These are phyloP conservation scores for Cryptus viduatorius DNA, from an alignment of 2,888 invertebrate species.

Conservation along the genomic window DNA sequence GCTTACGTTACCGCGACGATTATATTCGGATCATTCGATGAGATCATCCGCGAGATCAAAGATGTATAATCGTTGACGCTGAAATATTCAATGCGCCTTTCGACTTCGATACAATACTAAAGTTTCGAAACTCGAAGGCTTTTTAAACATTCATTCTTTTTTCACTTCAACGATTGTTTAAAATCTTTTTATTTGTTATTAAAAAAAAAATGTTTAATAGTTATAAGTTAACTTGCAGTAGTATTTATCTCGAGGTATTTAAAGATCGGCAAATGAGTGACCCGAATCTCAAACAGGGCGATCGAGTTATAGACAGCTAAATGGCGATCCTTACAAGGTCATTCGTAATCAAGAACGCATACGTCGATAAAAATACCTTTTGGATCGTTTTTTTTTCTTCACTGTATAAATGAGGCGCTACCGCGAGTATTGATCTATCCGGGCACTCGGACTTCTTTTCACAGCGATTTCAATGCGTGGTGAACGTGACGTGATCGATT, in stretches of 20 bases:
- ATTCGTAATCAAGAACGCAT: slow-evolving; percentile 54
- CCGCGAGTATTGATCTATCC: slow-evolving; percentile 37
- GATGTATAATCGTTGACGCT: neutral
- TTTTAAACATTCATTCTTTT: slow-evolving; percentile 3
- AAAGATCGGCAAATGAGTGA: slow-evolving; percentile 16
- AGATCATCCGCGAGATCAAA: slow-evolving; percentile 41
- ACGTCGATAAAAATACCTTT: slow-evolving; percentile 58
- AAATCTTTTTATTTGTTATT: neutral
- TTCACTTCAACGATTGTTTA: neutral
- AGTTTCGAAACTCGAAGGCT: neutral
- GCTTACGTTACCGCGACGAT: slow-evolving; percentile 14
- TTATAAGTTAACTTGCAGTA: slow-evolving; percentile 8
- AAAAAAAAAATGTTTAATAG: neutral
- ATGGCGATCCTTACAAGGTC: slow-evolving; percentile 64
- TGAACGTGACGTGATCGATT: slow-evolving; percentile 55
- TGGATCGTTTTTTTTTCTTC: slow-evolving; percentile 33
- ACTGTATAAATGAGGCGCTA: slow-evolving; percentile 13
- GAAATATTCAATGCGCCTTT: neutral
- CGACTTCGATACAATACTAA: slow-evolving; percentile 1
- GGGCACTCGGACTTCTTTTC: slow-evolving; percentile 40
- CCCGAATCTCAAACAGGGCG: neutral
- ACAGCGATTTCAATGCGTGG: slow-evolving; percentile 60
- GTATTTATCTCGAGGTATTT: slow-evolving; percentile 1
- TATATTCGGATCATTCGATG: slow-evolving; percentile 53
- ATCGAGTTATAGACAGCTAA: slow-evolving; percentile 31